Evolutionary conservation across 2,113 vertebrate species (phyloP).

Genomic region (Muntiacus muntjak): DNA sequence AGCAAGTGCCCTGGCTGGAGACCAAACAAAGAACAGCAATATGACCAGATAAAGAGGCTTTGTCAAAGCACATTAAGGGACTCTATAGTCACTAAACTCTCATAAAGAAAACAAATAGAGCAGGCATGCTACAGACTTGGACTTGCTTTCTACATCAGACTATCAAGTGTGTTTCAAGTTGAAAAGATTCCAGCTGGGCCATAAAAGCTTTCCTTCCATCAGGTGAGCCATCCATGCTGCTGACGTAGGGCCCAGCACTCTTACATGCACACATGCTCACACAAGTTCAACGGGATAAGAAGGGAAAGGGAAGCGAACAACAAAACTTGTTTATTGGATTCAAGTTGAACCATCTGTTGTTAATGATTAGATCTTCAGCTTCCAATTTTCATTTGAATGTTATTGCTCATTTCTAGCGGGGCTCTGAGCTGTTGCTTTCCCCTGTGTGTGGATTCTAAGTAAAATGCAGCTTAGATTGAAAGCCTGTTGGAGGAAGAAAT

Average conservation of each 20-base stretch:
- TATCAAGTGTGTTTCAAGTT: constrained; percentile 23
- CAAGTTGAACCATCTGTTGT: constrained; percentile 83
- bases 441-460: constrained; percentile 74
- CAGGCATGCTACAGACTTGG: neutral
- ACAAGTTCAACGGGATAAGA: constrained; percentile 43
- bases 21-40: neutral
- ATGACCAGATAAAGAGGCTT: neutral
- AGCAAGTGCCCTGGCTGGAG: neutral
- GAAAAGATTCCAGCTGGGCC: constrained; percentile 50
- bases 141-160: neutral
- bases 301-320: constrained; percentile 39
- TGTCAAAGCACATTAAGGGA: neutral
- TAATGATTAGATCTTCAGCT: constrained; percentile 85
- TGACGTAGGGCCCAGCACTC: constrained; percentile 34
- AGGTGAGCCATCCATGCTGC: constrained; percentile 54
- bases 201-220: constrained; percentile 45
- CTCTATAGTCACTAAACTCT: neutral
- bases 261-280: constrained; percentile 34
- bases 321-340: constrained; percentile 81
- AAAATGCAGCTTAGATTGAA: constrained; percentile 76
- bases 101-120: neutral
- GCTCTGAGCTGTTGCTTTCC: constrained; percentile 67
- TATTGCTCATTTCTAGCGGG: constrained; percentile 83
- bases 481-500: constrained; percentile 78
- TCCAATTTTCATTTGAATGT: constrained; percentile 85